phyloP scores from a whole-genome alignment of 2,888 invertebrate species.

The Ceriagrion tenellum region DNA sequence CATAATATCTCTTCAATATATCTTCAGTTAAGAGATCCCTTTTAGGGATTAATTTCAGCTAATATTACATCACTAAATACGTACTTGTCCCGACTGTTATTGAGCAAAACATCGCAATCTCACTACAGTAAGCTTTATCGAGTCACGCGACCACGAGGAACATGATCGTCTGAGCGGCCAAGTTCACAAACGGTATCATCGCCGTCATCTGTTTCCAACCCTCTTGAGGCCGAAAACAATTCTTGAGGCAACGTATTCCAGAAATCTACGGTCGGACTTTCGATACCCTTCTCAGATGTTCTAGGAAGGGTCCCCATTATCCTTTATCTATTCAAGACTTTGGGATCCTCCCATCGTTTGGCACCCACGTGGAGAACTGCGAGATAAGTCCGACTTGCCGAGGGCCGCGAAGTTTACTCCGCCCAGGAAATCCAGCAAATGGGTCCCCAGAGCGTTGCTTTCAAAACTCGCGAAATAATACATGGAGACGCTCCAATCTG shows the following conservation, averaged over 20 bases:
- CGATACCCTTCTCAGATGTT: neutral
- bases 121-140: too few species aligned
- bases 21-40: too few species aligned
- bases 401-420: neutral
- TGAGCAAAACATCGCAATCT: too few species aligned
- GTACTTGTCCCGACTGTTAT: too few species aligned
- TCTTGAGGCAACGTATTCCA: neutral
- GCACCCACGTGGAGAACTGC: neutral
- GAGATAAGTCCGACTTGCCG: neutral
- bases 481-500: neutral
- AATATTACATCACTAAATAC: too few species aligned
- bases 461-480: neutral
- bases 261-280: neutral
- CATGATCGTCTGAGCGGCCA: too few species aligned
- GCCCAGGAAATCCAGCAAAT: neutral
- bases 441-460: neutral
- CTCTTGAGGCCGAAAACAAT: neutral
- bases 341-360: neutral
- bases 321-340: neutral
- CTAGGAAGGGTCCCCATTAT: neutral
- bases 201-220: too few species aligned
- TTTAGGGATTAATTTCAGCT: too few species aligned
- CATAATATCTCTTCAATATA: too few species aligned
- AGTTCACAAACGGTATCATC: too few species aligned
- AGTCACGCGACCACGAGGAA: too few species aligned